Evolutionary conservation across 37 sponge, comb jelly and placozoan species (phyloP).

Genomic region (Sycon ciliatum): DNA sequence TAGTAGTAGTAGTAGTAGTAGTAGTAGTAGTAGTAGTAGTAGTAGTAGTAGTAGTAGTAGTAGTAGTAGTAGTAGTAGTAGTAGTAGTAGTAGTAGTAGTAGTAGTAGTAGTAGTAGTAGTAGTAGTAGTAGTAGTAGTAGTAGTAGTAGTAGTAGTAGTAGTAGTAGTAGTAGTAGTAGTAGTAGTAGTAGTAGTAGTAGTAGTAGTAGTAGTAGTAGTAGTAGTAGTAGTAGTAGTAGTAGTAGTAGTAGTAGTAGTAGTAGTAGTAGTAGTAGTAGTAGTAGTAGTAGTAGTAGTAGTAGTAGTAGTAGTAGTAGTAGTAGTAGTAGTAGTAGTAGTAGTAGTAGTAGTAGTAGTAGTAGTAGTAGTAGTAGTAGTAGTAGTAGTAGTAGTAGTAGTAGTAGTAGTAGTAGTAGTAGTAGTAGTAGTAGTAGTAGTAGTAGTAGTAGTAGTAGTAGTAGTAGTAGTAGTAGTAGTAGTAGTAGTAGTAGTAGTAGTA

Average conservation of each 20-base stretch:
- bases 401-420: conserved; percentile 8
- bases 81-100: not conserved
- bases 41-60: not conserved
- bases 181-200: conserved; percentile 2
- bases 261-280: conserved; percentile 8
- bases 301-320: not conserved
- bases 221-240: not conserved
- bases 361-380: conserved; percentile 6
- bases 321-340: not conserved
- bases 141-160: conserved; percentile 8
- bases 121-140: conserved; percentile 6
- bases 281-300: conserved; percentile 2
- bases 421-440: conserved; percentile 6
- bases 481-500: conserved; percentile 6
- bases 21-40: conserved; percentile 8
- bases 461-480: conserved; percentile 8
- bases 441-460: conserved; percentile 8
- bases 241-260: conserved; percentile 2
- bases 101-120: conserved; percentile 8
- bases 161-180: conserved; percentile 8
- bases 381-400: conserved; percentile 8
- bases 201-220: conserved; percentile 8
- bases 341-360: conserved; percentile 8
- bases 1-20: conserved; percentile 6
- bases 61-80: not conserved